Evolutionary conservation across 35 echinoderm and acorn worm genomes (phyloP), one percentile per base, ranked within the genome.

Genomic region (Chiridota heheva): DNA sequence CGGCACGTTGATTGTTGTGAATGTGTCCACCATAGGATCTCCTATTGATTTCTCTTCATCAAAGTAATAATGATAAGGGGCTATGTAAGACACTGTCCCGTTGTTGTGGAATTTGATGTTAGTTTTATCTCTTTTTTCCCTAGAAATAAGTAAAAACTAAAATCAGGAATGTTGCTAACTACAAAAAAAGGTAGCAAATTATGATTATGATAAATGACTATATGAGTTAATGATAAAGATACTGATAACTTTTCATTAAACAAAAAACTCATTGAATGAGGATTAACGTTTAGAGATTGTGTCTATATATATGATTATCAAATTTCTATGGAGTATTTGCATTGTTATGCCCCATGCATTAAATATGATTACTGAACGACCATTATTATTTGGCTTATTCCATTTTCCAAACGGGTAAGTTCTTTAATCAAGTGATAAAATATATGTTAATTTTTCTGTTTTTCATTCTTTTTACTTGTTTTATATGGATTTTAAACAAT

Each of bases 1-100:
- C 17, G 80, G 85, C 2, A 93, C 35, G 71, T 88, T 88, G 25
- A 93, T 65, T 2, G 90, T 88, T 43, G 58, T 83, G 72, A 93
- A 88, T n/a, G 44, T 88, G 44, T 88, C 86, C 15, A 41, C 73
- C 29, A 84, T 65, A 20, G 64, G 76, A 15, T 55, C 63, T 18
- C 86, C 91, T 7, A 84, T 86, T 16, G 86, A 89, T 40, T 72
- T 55, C 6, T 85, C 85, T 5, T 18, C 59, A 42, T 82, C 61
- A 58, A 95, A 95, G 8, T 89, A 40, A 70, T 95, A 95, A 1
- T 73, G 70, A 16, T 82, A 76, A 20, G 73, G 69, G 12, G 63
- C 42, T 4, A 44, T 76, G 51, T 90, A 95, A 15, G 69, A 73
- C 30, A 95, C 91, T 3, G 91, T 95, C 40, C 49, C 55, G 34